phyloP scores from a whole-genome alignment of 2,113 vertebrate genomes.

The Sinocyclocheilus maitianheensis region DNA sequence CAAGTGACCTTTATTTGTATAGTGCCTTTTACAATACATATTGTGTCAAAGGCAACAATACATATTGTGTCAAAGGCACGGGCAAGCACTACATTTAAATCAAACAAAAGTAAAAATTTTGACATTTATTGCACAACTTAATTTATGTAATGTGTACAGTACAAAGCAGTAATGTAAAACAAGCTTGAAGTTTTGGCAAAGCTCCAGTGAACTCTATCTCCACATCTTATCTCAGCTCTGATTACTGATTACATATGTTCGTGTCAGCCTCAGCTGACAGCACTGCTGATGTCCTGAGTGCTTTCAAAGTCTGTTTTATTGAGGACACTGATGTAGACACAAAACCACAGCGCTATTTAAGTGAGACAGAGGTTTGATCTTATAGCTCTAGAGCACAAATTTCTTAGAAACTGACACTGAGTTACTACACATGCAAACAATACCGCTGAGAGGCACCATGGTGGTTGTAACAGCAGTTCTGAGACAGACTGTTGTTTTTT shows the following conservation, averaged over 20 bases:
- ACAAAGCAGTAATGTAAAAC: neutral
- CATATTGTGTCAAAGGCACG: neutral
- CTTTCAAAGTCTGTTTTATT: slow-evolving; percentile 22
- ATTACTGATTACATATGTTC: slow-evolving; percentile 22
- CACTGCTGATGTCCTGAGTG: slow-evolving; percentile 1
- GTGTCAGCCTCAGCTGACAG: slow-evolving; percentile 13
- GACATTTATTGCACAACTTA: slow-evolving; percentile 20
- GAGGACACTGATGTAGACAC: slow-evolving; percentile 28
- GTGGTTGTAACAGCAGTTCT: slow-evolving; percentile 31
- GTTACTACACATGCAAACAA: neutral
- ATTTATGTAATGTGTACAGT: neutral
- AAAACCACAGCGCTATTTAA: slow-evolving; percentile 15
- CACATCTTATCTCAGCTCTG: slow-evolving; percentile 11
- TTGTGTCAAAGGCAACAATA: too few relatives aligned
- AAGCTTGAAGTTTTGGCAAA: slow-evolving; percentile 5
- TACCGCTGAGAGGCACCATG: neutral
- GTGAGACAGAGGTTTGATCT: neutral
- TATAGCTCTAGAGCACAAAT: neutral
- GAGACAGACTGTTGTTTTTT: slow-evolving; percentile 8
- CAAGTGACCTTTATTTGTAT: too few relatives aligned
- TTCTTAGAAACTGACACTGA: slow-evolving; percentile 31
- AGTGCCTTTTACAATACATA: too few relatives aligned
- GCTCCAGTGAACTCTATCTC: slow-evolving; percentile 13
- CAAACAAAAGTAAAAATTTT: neutral
- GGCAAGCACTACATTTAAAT: neutral